phyloP scores from a whole-genome alignment of 2,888 invertebrate genomes.

The Pollenia labialis region DNA sequence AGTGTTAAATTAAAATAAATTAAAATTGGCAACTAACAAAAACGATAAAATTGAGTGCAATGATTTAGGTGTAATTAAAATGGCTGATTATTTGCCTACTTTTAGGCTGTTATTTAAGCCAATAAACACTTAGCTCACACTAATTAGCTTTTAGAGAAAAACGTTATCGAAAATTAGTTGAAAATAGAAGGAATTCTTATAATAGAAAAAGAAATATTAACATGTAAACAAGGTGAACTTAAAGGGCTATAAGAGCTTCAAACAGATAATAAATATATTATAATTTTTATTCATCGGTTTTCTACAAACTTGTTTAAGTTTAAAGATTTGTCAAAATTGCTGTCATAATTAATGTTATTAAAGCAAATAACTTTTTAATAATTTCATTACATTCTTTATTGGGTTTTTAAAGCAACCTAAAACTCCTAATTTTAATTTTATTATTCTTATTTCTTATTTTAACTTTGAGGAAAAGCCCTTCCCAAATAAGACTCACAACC shows the following conservation, averaged over 20 bases:
- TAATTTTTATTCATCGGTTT: too few species aligned
- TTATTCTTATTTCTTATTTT: not conserved
- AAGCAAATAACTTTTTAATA: not conserved
- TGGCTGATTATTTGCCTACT: slow-evolving; percentile 75
- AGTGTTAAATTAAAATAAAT: slow-evolving; percentile 50
- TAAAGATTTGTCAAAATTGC: too few species aligned
- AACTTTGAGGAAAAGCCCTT: too few species aligned
- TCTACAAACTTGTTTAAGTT: too few species aligned
- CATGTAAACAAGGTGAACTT: too few species aligned
- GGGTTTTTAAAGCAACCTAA: not conserved
- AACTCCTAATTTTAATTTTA: not conserved
- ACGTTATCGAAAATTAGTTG: not conserved
- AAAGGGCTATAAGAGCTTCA: too few species aligned
- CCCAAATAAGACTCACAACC: not conserved
- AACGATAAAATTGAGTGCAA: slow-evolving; percentile 54
- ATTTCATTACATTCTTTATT: not conserved
- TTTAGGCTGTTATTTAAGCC: slow-evolving; percentile 73
- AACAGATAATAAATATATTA: too few species aligned
- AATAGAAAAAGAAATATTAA: not conserved
- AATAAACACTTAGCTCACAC: slow-evolving; percentile 23
- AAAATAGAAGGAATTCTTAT: not conserved
- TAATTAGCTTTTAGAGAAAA: slow-evolving; percentile 20
- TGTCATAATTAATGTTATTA: too few species aligned
- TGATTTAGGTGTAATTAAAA: slow-evolving; percentile 72
- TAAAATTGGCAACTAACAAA: slow-evolving; percentile 6